These are phyloP conservation scores for Gulo gulo DNA, from an alignment of 2,113 vertebrate species.

Conservation along the genomic window DNA sequence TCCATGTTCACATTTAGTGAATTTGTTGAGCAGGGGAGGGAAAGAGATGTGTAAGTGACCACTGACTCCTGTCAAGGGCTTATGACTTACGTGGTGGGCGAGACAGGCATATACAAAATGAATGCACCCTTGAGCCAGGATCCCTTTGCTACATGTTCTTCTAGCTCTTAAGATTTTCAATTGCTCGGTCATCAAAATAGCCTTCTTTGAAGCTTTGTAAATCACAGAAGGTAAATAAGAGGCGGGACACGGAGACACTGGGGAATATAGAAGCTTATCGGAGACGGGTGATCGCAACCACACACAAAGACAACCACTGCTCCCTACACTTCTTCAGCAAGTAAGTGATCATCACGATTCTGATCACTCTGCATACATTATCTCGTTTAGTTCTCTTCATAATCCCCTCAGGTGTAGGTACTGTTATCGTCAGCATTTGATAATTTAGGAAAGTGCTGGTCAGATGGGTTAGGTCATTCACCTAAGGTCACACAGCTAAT, in stretches of 20 bases:
- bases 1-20: background rate
- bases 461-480: background rate
- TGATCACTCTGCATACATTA: background rate
- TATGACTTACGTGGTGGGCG: background rate
- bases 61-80: background rate
- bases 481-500: background rate
- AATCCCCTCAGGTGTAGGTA: background rate
- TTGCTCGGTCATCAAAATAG: background rate
- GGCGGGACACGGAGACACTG: background rate
- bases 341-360: background rate
- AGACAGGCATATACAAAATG: background rate
- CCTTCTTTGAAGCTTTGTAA: background rate
- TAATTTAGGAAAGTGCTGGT: background rate
- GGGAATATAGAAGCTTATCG: background rate
- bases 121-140: background rate
- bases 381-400: background rate
- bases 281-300: background rate
- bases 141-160: background rate
- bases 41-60: background rate
- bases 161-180: background rate
- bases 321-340: background rate
- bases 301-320: background rate
- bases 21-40: background rate
- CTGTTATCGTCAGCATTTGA: background rate
- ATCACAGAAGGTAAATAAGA: background rate